These are phyloP conservation scores for Cirrhinus molitorella DNA, from an alignment of 2,797 vertebrate species.

Conservation along the genomic window DNA sequence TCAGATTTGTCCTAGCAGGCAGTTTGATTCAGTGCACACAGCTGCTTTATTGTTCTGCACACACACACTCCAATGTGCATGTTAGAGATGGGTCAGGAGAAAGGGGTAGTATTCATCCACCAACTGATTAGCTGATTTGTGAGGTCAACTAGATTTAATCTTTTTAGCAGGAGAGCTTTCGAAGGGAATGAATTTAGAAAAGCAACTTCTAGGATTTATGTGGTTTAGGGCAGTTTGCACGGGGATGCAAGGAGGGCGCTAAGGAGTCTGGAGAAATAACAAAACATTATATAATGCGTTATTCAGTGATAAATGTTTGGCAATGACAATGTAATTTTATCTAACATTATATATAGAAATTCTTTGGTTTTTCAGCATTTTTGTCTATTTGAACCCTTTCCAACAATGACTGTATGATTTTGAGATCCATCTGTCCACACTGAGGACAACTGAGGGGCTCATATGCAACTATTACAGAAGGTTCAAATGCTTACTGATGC, in stretches of 20 bases:
- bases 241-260: background rate
- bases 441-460: no score
- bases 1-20: conserved; percentile 22
- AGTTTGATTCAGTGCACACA: conserved; percentile 23
- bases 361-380: no score
- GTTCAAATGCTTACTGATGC: no score
- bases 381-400: no score
- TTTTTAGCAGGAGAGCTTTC: background rate
- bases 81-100: background rate
- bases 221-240: background rate
- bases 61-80: background rate
- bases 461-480: no score
- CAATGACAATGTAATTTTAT: background rate
- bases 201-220: background rate
- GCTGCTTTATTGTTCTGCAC: background rate
- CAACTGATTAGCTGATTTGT: background rate
- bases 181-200: background rate
- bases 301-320: background rate
- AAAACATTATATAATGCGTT: background rate
- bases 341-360: no score
- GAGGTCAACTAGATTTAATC: background rate
- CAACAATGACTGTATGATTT: no score
- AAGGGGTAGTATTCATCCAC: background rate
- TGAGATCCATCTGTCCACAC: no score
- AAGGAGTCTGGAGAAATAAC: background rate